Conservation (phyloP, 2,888 invertebrate species). For the Masnerella sp. region DNA sequence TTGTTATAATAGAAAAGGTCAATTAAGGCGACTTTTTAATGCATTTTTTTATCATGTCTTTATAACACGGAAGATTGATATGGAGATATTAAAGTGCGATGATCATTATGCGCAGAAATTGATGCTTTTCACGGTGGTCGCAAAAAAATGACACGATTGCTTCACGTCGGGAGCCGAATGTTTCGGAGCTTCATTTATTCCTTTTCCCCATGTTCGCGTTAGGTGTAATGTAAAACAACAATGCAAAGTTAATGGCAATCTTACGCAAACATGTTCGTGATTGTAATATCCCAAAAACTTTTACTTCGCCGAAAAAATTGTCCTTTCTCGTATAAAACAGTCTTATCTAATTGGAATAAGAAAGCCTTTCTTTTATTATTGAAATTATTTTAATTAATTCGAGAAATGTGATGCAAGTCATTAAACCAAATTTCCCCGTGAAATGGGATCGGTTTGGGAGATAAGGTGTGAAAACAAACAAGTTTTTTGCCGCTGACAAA, state of each 20-base stretch:
- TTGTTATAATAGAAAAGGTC: too few species aligned
- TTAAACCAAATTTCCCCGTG: too few species aligned
- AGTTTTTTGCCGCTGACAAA: too few species aligned
- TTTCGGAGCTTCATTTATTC: neutral
- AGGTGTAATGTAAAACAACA: slow-evolving; percentile 6
- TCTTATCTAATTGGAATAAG: slow-evolving; percentile 17
- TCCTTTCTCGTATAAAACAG: slow-evolving; percentile 19
- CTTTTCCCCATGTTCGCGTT: slow-evolving; percentile 1
- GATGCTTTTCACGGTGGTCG: too few species aligned
- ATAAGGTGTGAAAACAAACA: too few species aligned
- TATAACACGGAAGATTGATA: too few species aligned
- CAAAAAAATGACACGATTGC: neutral
- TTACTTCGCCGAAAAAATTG: slow-evolving; percentile 20
- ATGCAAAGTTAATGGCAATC: slow-evolving; percentile 14
- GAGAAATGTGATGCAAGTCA: slow-evolving; percentile 1
- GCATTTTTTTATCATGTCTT: too few species aligned
- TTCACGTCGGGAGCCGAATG: neutral
- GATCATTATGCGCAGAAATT: too few species aligned
- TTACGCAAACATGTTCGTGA: slow-evolving; percentile 18
- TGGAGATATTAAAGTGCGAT: too few species aligned
- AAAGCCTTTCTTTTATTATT: slow-evolving; percentile 12
- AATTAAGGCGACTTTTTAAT: too few species aligned
- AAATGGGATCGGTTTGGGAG: too few species aligned
- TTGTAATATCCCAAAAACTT: slow-evolving; percentile 23
- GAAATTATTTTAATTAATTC: slow-evolving; percentile 7